Base-by-base conservation (phyloP, 1,140 invertebrate species). In the Drosophila santomea region DNA sequence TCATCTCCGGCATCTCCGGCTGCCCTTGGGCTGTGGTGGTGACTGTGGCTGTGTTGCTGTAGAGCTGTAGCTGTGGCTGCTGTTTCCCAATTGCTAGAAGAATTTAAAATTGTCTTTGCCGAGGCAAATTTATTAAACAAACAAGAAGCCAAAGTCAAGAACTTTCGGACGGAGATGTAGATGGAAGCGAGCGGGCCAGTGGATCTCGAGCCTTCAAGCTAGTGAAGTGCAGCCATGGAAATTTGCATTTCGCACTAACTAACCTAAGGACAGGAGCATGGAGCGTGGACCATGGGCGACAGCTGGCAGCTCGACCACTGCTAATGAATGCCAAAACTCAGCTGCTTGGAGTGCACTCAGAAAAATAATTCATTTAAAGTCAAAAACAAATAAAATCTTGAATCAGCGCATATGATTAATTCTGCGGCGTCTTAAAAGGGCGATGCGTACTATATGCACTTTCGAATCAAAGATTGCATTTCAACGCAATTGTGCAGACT, bases 21-120 rank as follows among this genome's bases (percentile, higher is more conserved):
- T 55, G 39, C 35, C 60, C 72, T 38, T 54, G 45, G 23, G 45
- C 25, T 23, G 44, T 23, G 28, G 58, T 4, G 25, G 32, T 32
- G 32, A 8, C 32, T 32, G 32, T 10, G 15, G 38, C 25, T 23
- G 43, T 23, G 25, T 25, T 0, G 4, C 23, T 25, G 23, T 25
- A 3, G 3, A 25, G 23, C 71, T 52, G 8, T 55, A 41, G 61
- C 51, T 61, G 48, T 55, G 56, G 74, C 78, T 86, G 74, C 69
- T 86, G 79, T 88, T 88, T 88, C 83, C 83, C 83, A 86, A 86
- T 89, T 89, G 83, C 83, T 88, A 74, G 75, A 86, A 86, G 84
- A 86, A 86, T 86, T 86, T 89, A 81, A 86, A 86, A 86, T 86
- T 86, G 83, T 86, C 83, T 89, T 89, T 88, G 72, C 71, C 68